Conservation (phyloP, 1,140 invertebrate genomes). For the Chrysopa pallens region DNA sequence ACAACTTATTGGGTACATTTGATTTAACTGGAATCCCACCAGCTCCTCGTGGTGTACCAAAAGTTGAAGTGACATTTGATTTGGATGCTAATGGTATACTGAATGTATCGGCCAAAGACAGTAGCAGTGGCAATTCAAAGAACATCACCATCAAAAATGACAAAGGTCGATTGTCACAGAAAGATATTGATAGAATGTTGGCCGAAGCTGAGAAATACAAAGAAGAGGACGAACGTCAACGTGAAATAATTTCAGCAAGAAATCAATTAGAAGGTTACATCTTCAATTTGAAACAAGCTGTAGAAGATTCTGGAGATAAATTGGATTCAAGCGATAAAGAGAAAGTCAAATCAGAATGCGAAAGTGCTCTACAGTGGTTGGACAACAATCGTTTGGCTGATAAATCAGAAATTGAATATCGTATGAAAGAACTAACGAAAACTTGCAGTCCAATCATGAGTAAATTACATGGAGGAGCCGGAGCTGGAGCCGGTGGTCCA, state of each 20-base stretch:
- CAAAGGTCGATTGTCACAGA: constrained; percentile 74
- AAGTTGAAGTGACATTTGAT: constrained; percentile 40
- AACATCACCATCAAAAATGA: constrained; percentile 82
- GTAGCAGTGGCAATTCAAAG: constrained; percentile 41
- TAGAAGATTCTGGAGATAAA: constrained; percentile 41
- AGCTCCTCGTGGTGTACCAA: constrained; percentile 36
- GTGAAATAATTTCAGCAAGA: constrained; percentile 44
- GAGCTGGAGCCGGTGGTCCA: constrained; percentile 3
- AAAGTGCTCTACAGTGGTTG: constrained; percentile 35
- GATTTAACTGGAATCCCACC: constrained; percentile 57
- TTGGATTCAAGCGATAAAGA: constrained; percentile 39
- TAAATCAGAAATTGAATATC: constrained; percentile 58
- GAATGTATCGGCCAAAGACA: constrained; percentile 34
- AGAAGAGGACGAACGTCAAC: constrained; percentile 44
- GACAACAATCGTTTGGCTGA: constrained; percentile 46
- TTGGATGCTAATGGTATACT: constrained; percentile 34
- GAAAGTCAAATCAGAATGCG: constrained; percentile 34
- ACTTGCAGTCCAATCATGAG: constrained; percentile 56
- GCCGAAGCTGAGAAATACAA: constrained; percentile 52
- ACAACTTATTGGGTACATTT: constrained; percentile 68
- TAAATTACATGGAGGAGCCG: constrained; percentile 42
- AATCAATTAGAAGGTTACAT: constrained; percentile 71
- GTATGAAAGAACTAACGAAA: constrained; percentile 50
- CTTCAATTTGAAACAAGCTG: constrained; percentile 58
- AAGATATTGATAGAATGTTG: constrained; percentile 86